Evolutionary conservation across 2,113 vertebrate species (phyloP).

Genomic region (Neodon shergylaensis): DNA sequence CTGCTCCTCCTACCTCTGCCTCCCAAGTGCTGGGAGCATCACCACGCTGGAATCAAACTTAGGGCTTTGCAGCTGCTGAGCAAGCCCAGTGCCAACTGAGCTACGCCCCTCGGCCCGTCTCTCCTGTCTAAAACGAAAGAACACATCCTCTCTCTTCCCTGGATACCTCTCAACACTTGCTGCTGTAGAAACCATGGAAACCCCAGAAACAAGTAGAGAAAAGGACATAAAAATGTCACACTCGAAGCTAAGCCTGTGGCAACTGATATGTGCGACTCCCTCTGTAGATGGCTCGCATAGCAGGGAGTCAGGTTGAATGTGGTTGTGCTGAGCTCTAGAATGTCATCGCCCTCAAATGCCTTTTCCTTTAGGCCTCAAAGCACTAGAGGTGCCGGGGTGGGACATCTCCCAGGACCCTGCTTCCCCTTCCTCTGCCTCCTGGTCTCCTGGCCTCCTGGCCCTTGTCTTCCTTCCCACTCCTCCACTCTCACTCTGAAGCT

Average conservation of each 20-base stretch:
- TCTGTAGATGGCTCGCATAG: fast-evolving
- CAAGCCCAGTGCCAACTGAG: not conserved
- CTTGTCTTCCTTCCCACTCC: fast-evolving
- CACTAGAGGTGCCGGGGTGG: not conserved
- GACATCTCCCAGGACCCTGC: not conserved
- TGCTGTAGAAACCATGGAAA: not conserved
- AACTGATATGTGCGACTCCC: too few species aligned
- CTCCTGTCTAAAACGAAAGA: not conserved
- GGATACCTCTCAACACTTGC: fast-evolving
- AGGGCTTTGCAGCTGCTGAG: not conserved
- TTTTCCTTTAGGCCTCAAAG: fast-evolving
- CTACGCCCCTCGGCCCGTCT: not conserved
- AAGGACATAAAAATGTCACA: not conserved
- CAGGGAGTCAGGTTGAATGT: not conserved
- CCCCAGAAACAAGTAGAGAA: not conserved
- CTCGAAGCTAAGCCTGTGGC: not conserved
- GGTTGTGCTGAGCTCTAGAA: fast-evolving
- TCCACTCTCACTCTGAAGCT: not conserved
- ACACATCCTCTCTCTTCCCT: not conserved
- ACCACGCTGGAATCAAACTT: not conserved
- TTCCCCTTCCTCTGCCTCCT: not conserved
- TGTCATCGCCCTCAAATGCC: fast-evolving
- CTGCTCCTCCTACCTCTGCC: not conserved
- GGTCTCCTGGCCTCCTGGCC: not conserved
- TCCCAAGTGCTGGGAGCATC: not conserved